Percentiles rank a stretch among this genome's conserved stretches.
Evolutionary conservation across 2,888 invertebrate species (phyloP).

Genomic region (Calameuta idolon): DNA sequence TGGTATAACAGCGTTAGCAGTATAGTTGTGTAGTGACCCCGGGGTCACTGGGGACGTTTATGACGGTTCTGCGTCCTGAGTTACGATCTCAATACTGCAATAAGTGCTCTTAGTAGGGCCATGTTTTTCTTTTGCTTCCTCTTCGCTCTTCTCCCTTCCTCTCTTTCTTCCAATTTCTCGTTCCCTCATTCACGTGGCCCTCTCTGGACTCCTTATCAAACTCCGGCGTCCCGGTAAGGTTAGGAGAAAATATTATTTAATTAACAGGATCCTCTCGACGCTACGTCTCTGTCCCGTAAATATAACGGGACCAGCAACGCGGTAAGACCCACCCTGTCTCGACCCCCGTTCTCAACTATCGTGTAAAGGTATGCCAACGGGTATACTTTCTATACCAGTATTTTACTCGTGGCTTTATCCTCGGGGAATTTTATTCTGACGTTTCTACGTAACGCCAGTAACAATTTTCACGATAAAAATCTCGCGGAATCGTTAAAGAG

Average conservation of each 20-base stretch:
- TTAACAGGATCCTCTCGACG: slow-evolving; percentile 47
- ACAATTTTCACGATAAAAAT: not conserved
- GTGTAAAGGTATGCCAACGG: not conserved
- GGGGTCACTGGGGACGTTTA: slow-evolving; percentile 52
- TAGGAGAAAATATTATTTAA: slow-evolving; percentile 64
- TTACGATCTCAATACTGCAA: slow-evolving; percentile 65
- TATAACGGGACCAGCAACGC: not conserved
- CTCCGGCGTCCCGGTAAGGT: slow-evolving; percentile 32
- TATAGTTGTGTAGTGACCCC: slow-evolving; percentile 1
- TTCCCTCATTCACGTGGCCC: slow-evolving; percentile 13
- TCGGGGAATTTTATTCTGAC: not conserved
- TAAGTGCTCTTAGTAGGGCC: slow-evolving; percentile 57
- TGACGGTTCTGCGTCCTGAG: slow-evolving; percentile 57
- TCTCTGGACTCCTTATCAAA: slow-evolving; percentile 23
- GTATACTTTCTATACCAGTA: not conserved
- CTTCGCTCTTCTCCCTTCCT: slow-evolving; percentile 2
- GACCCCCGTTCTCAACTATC: not conserved
- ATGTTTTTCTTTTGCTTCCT: slow-evolving; percentile 14
- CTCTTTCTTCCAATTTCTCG: slow-evolving; percentile 7
- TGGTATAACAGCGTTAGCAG: not conserved
- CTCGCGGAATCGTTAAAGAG: not conserved
- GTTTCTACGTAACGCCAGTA: not conserved
- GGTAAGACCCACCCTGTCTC: not conserved
- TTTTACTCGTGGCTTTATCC: not conserved
- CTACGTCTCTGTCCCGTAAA: not conserved